Evolutionary conservation across 2,888 invertebrate genomes (phyloP).

Genomic region (Heliconius ismenius): DNA sequence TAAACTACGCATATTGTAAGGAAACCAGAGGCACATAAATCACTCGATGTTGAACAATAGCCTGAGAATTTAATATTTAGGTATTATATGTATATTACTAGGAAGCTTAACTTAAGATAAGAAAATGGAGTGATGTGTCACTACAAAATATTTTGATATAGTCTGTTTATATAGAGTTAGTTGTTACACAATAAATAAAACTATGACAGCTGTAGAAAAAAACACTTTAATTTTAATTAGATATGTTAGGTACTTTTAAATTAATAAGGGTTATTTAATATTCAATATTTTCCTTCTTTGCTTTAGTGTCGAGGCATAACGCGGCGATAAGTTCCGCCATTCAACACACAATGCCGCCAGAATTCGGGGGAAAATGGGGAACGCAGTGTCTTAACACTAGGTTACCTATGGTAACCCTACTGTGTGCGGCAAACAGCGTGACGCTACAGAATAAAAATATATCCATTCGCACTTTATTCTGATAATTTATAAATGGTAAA

Average conservation of each 20-base stretch:
- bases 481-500: constrained; percentile 30
- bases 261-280: no score
- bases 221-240: not conserved
- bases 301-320: no score
- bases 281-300: no score
- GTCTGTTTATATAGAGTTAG: not conserved
- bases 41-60: constrained; percentile 10
- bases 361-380: no score
- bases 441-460: no score
- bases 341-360: no score
- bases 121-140: not conserved
- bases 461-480: constrained; percentile 2
- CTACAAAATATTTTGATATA: not conserved
- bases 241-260: no score
- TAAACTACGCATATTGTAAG: constrained; percentile 26
- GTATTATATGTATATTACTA: constrained; percentile 10
- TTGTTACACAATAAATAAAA: not conserved
- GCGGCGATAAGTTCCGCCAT: no score
- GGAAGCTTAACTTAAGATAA: not conserved
- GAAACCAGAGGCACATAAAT: constrained; percentile 14
- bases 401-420: no score
- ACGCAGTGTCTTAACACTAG: no score
- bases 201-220: not conserved
- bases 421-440: no score
- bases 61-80: constrained; percentile 12